Base-by-base conservation (phyloP, 2,888 invertebrate species). In the Thereva nobilitata region DNA sequence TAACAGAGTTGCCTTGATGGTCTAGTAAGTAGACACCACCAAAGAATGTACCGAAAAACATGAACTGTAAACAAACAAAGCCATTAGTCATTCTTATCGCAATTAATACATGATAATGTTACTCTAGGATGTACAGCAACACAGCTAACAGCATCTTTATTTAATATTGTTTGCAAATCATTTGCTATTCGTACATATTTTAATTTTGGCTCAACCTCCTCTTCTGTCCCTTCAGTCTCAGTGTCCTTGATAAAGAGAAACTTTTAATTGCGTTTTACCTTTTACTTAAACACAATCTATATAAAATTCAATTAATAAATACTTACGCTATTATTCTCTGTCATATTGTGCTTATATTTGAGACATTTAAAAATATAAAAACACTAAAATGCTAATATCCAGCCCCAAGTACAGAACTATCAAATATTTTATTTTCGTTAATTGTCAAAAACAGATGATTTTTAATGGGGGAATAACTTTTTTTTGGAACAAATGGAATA, bases 101-200 rank as follows among this genome's bases (percentile, higher is more conserved):
- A 35, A n/a, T 37, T 49, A n/a, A n/a, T 38, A 7, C 4, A 2
- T 34, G 35, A n/a, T 1, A 34, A 40, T 70, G 67, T 65, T 76
- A 92, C 92, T 84, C 96, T 96, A 6, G 94, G 87, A 82, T 97
- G 95, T 50, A 96, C 93, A 70, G 94, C 92, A 75, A 96, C 90
- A 78, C 95, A 96, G 77, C 93, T 95, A 66, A 86, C 84, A 59
- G 94, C 93, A 80, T 93, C 92, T 76, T 90, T 91, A 75, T 89
- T 85, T 41, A 97, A 83, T 74, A 97, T 95, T 74, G 87, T 87
- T 76, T 89, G 86, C 49, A 97, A 83, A 83, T 95, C 95, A 82
- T 96, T 95, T 41, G 86, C 87, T 79, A 97, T 87, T 71, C 97
- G 86, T 75, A 91, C 87, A 83, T 95, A 97, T 81, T 96, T 96